Conservation (phyloP, 2,113 vertebrate genomes). For the Drymodes brunneopygia region DNA sequence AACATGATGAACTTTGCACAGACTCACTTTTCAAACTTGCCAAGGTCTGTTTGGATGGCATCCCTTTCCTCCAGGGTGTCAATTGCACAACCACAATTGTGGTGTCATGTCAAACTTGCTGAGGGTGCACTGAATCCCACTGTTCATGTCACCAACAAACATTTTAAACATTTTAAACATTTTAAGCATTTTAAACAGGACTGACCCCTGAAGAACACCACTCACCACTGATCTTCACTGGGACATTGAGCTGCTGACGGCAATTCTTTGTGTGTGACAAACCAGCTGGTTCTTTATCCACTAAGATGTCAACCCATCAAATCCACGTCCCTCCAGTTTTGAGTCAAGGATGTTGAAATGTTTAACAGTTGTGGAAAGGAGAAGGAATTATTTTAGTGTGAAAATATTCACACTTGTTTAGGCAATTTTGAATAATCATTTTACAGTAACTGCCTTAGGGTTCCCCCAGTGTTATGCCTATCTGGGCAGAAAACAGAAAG, state of each 20-base stretch:
- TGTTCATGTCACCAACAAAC: not conserved
- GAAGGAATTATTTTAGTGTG: not conserved
- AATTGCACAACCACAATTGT: not conserved
- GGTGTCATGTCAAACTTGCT: not conserved
- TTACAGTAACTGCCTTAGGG: not conserved
- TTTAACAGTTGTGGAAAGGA: not conserved
- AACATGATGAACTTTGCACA: fast-evolving
- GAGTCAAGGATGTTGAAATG: not conserved
- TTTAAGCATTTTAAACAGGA: not conserved
- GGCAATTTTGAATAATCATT: not conserved
- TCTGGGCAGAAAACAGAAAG: not conserved
- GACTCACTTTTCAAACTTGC: not conserved
- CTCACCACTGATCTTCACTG: not conserved
- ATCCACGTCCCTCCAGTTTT: not conserved
- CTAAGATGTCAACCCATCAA: too few relatives aligned
- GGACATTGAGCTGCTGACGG: not conserved
- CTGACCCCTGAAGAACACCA: not conserved
- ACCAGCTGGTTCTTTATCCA: not conserved
- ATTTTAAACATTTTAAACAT: not conserved
- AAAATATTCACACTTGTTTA: not conserved
- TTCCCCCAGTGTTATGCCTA: fast-evolving
- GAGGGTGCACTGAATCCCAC: not conserved
- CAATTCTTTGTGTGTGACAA: not conserved
- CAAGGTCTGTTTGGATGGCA: not conserved
- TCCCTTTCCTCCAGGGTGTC: not conserved